Base-by-base conservation (phyloP, 1,140 invertebrate genomes). In the Meloidogyne floridensis region DNA sequence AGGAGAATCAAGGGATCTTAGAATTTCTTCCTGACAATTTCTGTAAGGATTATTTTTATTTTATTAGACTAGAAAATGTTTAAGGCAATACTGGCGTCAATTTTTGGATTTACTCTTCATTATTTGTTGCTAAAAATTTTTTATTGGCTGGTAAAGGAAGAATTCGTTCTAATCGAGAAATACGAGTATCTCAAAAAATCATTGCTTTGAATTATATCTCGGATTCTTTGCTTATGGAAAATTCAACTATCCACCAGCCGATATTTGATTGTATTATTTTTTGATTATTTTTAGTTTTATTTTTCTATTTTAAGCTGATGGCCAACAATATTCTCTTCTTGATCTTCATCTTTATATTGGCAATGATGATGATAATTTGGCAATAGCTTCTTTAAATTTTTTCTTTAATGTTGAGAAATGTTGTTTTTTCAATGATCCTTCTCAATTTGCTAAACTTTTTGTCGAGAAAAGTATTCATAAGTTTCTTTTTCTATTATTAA, bases 321-420 rank as follows among this genome's bases (percentile, higher is more conserved):
- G n/a, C 3, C 65, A 72, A 18, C 70, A 80, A 1, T 42, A 53
- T 56, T 47, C 15, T 72, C 18, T 80, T 15, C 3, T 11, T 43
- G 77, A 80, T 43, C 65, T 56, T 70, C n/a, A 69, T 70, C 47
- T 69, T 75, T 80, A 69, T 15, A 65, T 80, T 42, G 72, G 71
- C 11, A 72, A 80, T 20, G 74, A 80, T 18, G 80, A 80, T 47
- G 80, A 80, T 20, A 77, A 73, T 56, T 65, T 80, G 54, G 80
- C 80, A 56, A 42, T 80, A 11, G 77, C 80, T 20, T 75, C 80
- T n/a, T 59, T 77, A 11, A 80, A 80, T 59, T 80, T 75, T 42
- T 53, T 75, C n/a, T 80, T 80, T 56, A 80, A 56, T 47, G 76
- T 77, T 56, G 70, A 72, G 20, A 80, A 80, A 75, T 80, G 72